phyloP scores from a whole-genome alignment of 2,797 vertebrate species.

The Gymnodraco acuticeps region DNA sequence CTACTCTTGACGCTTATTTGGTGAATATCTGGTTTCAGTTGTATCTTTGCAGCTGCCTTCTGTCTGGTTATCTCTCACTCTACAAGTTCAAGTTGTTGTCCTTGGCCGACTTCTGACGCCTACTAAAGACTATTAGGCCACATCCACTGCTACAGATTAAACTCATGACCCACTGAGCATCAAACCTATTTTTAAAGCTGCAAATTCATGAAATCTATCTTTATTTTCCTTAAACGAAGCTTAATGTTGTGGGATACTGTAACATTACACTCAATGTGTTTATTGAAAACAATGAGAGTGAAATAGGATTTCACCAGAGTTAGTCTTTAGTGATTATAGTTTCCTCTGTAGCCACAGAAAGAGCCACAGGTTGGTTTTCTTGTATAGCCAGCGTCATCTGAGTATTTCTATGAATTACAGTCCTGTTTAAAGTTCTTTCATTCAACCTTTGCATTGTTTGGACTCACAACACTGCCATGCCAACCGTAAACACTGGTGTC shows the following conservation, averaged over 20 bases:
- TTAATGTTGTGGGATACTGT: background rate
- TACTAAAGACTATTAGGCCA: conserved; percentile 23
- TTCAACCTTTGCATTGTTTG: conserved; percentile 51
- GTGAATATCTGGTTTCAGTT: background rate
- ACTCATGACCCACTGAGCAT: conserved; percentile 6
- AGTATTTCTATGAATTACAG: conserved; percentile 3
- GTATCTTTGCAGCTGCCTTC: conserved; percentile 4
- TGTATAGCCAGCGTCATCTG: background rate
- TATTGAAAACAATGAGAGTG: background rate
- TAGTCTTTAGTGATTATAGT: conserved; percentile 20
- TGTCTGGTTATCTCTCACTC: conserved; percentile 1
- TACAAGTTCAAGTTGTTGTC: background rate
- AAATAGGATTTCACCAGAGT: conserved; percentile 16
- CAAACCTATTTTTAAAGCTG: background rate
- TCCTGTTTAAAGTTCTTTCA: conserved; percentile 37
- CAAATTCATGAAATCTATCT: background rate
- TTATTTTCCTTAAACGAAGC: background rate
- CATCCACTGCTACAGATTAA: conserved; percentile 40
- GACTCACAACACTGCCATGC: conserved; percentile 44
- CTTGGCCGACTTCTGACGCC: background rate
- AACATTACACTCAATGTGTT: background rate
- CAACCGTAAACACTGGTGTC: conserved; percentile 39
- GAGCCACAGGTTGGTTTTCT: conserved; percentile 30
- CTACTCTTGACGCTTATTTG: too few species aligned
- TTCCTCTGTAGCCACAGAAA: conserved; percentile 15